A percentile compares a stretch with the other conserved stretches of the same genome.
These are phyloP conservation scores for Dendronephthya gigantea DNA, from an alignment of 64 coral and sea anemone genomes.

Conservation along the genomic window DNA sequence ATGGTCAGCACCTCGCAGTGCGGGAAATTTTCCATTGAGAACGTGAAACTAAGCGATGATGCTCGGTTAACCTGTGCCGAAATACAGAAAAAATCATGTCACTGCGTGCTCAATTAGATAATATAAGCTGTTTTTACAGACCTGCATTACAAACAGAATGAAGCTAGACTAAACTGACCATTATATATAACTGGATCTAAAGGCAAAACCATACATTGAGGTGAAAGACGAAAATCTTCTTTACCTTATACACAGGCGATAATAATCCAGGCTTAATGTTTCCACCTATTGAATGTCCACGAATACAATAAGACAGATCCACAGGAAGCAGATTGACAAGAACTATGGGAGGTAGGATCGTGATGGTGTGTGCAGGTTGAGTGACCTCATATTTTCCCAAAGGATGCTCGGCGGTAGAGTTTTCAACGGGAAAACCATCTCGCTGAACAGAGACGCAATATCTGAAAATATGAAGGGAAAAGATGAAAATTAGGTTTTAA, in stretches of 20 bases:
- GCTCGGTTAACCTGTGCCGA: not conserved
- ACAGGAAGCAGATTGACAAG: constrained; percentile 78
- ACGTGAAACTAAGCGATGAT: not conserved
- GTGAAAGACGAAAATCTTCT: not conserved
- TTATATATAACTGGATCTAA: too few species aligned
- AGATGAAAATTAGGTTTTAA: too few species aligned
- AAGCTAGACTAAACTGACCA: too few species aligned
- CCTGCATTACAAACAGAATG: not conserved
- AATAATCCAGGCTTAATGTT: constrained; percentile 75
- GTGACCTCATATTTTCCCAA: constrained; percentile 37
- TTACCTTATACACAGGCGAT: constrained; percentile 51
- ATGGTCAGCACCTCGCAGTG: not conserved
- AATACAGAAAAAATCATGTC: not conserved
- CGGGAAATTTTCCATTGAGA: not conserved
- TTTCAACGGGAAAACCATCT: constrained; percentile 79
- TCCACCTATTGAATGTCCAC: constrained; percentile 38
- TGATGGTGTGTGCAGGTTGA: constrained; percentile 75
- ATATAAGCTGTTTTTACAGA: too few species aligned
- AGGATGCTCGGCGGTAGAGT: constrained; percentile 7
- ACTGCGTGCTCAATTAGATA: too few species aligned
- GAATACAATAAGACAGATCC: constrained; percentile 71
- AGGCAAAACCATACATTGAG: too few species aligned
- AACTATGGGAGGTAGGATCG: constrained; percentile 68
- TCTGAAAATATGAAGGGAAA: constrained; percentile 9
- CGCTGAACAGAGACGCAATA: constrained; percentile 72